Percentiles rank a stretch among this genome's conserved stretches.
phyloP scores from a whole-genome alignment of 2,113 vertebrate species.

The Leptocoma aspasia region DNA sequence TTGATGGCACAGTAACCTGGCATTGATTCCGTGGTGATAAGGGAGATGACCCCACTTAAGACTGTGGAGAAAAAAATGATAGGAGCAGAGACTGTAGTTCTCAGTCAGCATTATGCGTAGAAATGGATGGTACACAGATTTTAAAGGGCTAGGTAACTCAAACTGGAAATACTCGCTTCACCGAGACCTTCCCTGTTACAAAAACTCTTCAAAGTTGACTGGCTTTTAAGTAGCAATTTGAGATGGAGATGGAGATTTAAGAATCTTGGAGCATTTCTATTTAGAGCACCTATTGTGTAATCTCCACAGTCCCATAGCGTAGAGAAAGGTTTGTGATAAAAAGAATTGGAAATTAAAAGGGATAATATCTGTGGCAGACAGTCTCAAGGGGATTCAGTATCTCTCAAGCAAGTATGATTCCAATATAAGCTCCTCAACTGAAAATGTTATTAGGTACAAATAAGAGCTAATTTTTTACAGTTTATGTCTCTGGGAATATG shows the following conservation, averaged over 20 bases:
- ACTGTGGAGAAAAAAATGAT: constrained; percentile 38
- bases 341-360: constrained; percentile 64
- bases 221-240: constrained; percentile 45
- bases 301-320: background rate
- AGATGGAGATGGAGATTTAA: constrained; percentile 40
- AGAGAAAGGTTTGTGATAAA: constrained; percentile 54
- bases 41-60: constrained; percentile 63
- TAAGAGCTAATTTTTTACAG: constrained; percentile 65
- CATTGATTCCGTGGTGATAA: constrained; percentile 60
- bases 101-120: constrained; percentile 36
- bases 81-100: constrained; percentile 25
- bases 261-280: constrained; percentile 20
- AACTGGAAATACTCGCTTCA: background rate
- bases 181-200: background rate
- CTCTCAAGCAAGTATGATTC: constrained; percentile 47
- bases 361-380: constrained; percentile 54
- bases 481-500: constrained; percentile 36
- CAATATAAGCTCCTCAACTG: constrained; percentile 35
- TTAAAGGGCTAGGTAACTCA: constrained; percentile 41
- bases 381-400: constrained; percentile 40
- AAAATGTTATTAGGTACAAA: constrained; percentile 58
- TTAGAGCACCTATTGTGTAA: constrained; percentile 43
- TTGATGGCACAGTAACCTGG: constrained; percentile 60
- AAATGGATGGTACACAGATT: background rate
- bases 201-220: constrained; percentile 12